phyloP scores from a whole-genome alignment of 2,113 vertebrate species.

The Salvelinus fontinalis region DNA sequence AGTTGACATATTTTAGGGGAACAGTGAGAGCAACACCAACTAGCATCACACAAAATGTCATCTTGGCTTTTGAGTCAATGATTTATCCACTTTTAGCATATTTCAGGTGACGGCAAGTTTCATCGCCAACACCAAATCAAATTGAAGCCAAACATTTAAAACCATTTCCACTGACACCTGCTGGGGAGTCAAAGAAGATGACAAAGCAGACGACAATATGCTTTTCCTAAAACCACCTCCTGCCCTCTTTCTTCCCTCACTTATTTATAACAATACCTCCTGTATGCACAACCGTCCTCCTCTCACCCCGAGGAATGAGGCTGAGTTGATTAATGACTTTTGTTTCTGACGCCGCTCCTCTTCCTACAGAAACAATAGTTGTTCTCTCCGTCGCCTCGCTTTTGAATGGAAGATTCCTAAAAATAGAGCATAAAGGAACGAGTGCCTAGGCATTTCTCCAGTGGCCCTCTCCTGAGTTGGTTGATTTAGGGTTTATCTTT shows the following conservation, averaged over 20 bases:
- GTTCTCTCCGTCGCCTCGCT: slow-evolving; percentile 1
- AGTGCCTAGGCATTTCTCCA: slow-evolving; percentile 26
- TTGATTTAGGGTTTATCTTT: neutral
- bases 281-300: slow-evolving; percentile 15
- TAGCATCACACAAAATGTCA: slow-evolving; percentile 9
- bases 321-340: slow-evolving; percentile 10
- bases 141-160: slow-evolving; percentile 36
- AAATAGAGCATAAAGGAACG: no score
- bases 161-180: slow-evolving; percentile 36
- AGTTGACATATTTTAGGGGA: neutral
- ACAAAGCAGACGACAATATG: slow-evolving; percentile 12
- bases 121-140: slow-evolving; percentile 30
- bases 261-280: neutral
- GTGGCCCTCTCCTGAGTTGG: slow-evolving; percentile 7
- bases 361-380: neutral
- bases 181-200: slow-evolving; percentile 34
- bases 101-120: neutral
- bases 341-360: neutral
- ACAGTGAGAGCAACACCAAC: neutral
- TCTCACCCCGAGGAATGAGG: slow-evolving; percentile 17
- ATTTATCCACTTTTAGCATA: slow-evolving; percentile 2
- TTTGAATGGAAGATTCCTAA: slow-evolving; percentile 2
- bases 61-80: slow-evolving; percentile 23
- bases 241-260: slow-evolving; percentile 31
- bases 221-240: slow-evolving; percentile 28